phyloP scores from a whole-genome alignment of 2,797 vertebrate species.

The Phalloptychus januarius region DNA sequence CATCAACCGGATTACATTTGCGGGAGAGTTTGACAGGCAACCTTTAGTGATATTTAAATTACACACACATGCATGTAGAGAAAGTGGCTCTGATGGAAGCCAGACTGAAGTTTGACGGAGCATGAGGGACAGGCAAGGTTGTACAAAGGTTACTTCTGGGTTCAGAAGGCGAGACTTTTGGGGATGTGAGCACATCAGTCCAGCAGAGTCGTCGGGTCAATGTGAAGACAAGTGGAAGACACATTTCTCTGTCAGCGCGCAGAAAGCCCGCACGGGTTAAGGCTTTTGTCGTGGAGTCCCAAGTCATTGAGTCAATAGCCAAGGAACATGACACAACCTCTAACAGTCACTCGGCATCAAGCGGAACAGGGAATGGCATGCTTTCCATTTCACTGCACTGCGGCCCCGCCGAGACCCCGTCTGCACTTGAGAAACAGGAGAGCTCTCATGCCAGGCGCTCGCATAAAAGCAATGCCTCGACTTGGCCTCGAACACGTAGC shows the following conservation, averaged over 20 bases:
- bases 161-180: constrained; percentile 68
- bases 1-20: constrained; percentile 25
- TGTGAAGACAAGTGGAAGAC: constrained; percentile 80
- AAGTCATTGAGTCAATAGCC: constrained; percentile 92
- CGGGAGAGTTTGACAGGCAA: constrained; percentile 27
- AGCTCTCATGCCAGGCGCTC: constrained; percentile 75
- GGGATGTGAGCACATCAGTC: constrained; percentile 65
- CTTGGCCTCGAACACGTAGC: constrained; percentile 75
- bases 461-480: constrained; percentile 64
- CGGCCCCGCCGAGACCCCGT: constrained; percentile 82
- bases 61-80: constrained; percentile 27
- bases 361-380: constrained; percentile 85
- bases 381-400: constrained; percentile 89
- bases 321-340: constrained; percentile 94
- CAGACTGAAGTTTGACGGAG: constrained; percentile 47
- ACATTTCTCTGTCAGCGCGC: constrained; percentile 77
- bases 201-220: constrained; percentile 64
- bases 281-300: constrained; percentile 88
- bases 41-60: constrained; percentile 47
- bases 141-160: constrained; percentile 61
- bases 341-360: constrained; percentile 89
- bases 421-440: constrained; percentile 86
- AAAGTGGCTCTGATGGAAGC: constrained; percentile 57
- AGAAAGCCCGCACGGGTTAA: constrained; percentile 83
- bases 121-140: constrained; percentile 66